Evolutionary conservation across 2,113 vertebrate species (phyloP), one percentile per base, ranked within the genome.

Genomic region (Hippocampus barbouri): DNA sequence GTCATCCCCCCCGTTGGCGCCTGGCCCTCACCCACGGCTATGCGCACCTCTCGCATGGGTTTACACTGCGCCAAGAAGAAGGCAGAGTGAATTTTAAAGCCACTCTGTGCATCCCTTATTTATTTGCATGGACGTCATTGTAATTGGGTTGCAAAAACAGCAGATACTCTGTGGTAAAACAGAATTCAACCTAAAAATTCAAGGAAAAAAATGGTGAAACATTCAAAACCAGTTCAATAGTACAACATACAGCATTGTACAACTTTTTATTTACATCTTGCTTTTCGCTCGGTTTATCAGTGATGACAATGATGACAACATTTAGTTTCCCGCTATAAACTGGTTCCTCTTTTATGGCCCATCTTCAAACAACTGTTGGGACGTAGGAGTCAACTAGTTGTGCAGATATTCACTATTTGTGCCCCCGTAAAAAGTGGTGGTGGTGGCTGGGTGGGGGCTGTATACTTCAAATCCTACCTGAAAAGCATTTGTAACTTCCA

Each of bases 11-110:
- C 87, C 21, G 92, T 25, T 18, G 84, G 71, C 77, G 76, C 74
- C 84, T 95, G 95, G 80, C 90, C 93, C 81, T 98, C 95, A 45
- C 93, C 84, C 76, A 91, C 69, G 1, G 70, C 81, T 72, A 86
- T 88, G 70, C 89, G 86, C 47, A 86, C 93, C 68, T 94, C 94
- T 59, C 93, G 91, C 71, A 94, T 91, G 76, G 78, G 78, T 84
- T 97, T 97, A 85, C 91, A 94, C 97, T 98, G 91, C 66, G 12
- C 23, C 66, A 82, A 69, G 70, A 23, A 54, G 67, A 20, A 66
- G 10, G n/a, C 2, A 74, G 59, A 59, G 43, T 45, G 64, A 47
- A 8, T 77, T 53, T 74, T 40, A 16, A 25, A 74, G 20, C 43
- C 8, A n/a, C 53, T 11, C 18, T 12, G 53, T 20, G 49, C 18